phyloP scores from a whole-genome alignment of 2,113 vertebrate genomes.

The Pristiophorus japonicus region DNA sequence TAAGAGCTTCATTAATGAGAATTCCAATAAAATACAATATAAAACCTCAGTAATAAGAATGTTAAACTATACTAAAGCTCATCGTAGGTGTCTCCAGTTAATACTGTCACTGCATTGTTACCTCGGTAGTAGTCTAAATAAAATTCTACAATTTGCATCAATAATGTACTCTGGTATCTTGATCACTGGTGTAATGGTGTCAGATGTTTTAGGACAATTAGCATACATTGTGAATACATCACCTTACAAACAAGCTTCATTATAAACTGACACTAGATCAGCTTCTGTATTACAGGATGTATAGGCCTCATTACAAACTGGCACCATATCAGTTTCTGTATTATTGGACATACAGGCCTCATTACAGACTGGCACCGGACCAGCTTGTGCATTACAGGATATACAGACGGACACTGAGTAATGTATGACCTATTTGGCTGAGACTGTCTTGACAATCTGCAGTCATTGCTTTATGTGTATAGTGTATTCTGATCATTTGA shows the following conservation, averaged over 20 bases:
- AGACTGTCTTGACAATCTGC: slow-evolving; percentile 21
- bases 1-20: background rate
- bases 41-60: background rate
- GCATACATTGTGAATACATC: background rate
- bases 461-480: background rate
- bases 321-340: background rate
- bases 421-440: slow-evolving; percentile 26
- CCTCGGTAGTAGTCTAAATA: background rate
- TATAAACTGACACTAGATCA: background rate
- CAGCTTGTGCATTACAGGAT: background rate
- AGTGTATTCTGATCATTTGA: background rate
- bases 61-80: background rate
- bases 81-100: background rate
- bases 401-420: slow-evolving; percentile 16
- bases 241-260: background rate
- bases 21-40: background rate
- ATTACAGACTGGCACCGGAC: slow-evolving; percentile 1
- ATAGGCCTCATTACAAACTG: background rate
- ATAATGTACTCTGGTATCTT: background rate
- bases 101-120: background rate
- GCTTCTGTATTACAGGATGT: slow-evolving; percentile 10
- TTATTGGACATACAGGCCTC: background rate
- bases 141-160: background rate
- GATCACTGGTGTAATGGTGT: background rate
- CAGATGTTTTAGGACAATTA: background rate